Base-by-base conservation (phyloP, 2,888 invertebrate genomes). In the Limenitis camilla region DNA sequence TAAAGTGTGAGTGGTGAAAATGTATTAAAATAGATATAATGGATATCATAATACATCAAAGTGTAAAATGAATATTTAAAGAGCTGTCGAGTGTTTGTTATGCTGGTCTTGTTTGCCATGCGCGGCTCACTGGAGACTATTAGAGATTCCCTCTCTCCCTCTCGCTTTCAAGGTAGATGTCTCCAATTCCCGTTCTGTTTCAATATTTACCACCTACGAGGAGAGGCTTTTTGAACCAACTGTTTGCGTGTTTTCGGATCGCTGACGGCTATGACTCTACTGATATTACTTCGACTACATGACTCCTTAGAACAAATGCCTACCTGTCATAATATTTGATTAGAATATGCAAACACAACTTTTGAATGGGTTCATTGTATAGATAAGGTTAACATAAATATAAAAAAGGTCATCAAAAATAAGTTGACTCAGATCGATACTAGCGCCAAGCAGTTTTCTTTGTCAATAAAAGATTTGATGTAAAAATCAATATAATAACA, bases 101-200 rank as follows among this genome's bases (percentile, higher is more conserved):
- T 74, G 74, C 75, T 74, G 74, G 74, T 69, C 69, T 75, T 83
- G 80, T 84, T 85, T 84, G 79, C 74, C 72, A 71, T 77, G 75
- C 71, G 82, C 81, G 89, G 85, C 89, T 89, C 89, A 87, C 89
- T 87, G 82, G 89, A 88, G 89, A 80, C 86, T 85, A 85, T 85
- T 86, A 85, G 80, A 75, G 69, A 72, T 65, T 54, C 59, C 59
- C 54, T 55, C 58, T 53, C 58, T 59, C 58, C 56, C 68, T 45
- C 33, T 43, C 46, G 52, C 55, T 52, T 48, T 44, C 61, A 55
- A 54, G 55, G 55, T 62, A 60, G 83, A 80, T 81, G 78, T 78
- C 83, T 81, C 76, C 81, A 78, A 84, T 85, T 82, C 83, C 83
- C 81, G 83, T 83, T 82, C 86, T 85, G 80, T 79, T 86, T 82